Base-by-base conservation (phyloP, 2,797 vertebrate species). In the Saguinus oedipus region DNA sequence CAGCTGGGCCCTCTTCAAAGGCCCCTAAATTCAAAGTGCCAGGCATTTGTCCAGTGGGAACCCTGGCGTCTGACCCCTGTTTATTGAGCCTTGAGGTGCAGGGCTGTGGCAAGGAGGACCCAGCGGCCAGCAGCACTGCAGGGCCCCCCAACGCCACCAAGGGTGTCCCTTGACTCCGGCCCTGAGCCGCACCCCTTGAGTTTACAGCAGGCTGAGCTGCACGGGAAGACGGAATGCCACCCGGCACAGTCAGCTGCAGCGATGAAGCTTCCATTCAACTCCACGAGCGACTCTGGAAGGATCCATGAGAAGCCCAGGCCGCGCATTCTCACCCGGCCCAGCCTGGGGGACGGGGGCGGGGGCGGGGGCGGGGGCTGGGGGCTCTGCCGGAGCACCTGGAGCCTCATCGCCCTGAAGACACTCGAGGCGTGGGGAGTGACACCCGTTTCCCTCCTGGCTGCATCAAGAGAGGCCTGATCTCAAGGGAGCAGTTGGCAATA, bases 191-290 rank as follows among this genome's bases (percentile, higher is more conserved):
- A 68, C 20, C 53, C 53, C 7, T 55, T 55, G 53, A 55, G 53
- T 55, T 55, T 55, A 24, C 20, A 55, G 53, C 53, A 55, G 53
- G 53, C 53, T 0, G 8, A 55, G 53, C 20, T 55, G 53, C 53
- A 55, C 20, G 19, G 53, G 19, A 55, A 55, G 53, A 55, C 20
- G 0, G 53, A 55, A 55, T 55, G 53, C 53, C 53, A 55, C 20
- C 8, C 7, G 20, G 53, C 53, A 22, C 3, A 22, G 20, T 55
- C 53, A 55, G 53, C 53, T 55, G 20, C 53, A 55, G 20, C 2
- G 53, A 55, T 9, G 53, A 22, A 81, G 93, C 95, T 94, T 33
- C 5, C 93, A 91, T 80, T 95, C 85, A 80, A 83, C 91, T 90
- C 96, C 83, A 27, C 5, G 90, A 92, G 42, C 84, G 50, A 70